Conservation (phyloP, 2,113 vertebrate species). For the Lampris megalopsis region DNA sequence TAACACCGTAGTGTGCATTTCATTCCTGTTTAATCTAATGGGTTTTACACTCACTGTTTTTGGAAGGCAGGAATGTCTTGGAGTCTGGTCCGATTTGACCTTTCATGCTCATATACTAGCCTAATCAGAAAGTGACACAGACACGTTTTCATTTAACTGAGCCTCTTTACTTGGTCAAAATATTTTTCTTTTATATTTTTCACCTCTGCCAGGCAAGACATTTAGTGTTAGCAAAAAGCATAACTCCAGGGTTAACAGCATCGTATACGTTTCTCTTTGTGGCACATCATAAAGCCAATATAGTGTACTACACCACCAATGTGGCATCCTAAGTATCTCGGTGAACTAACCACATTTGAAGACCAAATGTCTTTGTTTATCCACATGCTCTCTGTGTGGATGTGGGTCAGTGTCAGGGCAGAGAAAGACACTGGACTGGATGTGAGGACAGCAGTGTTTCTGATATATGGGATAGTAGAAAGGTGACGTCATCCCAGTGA, state of each 20-base stretch:
- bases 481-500: constrained; percentile 83
- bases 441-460: constrained; percentile 74
- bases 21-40: constrained; percentile 75
- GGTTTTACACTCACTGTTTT: constrained; percentile 75
- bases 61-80: constrained; percentile 70
- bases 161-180: constrained; percentile 54
- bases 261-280: neutral
- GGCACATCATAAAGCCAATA: neutral
- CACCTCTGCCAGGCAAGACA: constrained; percentile 43
- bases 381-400: neutral
- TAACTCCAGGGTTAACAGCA: constrained; percentile 26
- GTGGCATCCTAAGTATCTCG: neutral
- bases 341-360: constrained; percentile 16
- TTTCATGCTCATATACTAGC: constrained; percentile 54
- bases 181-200: constrained; percentile 39
- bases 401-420: constrained; percentile 54
- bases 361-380: neutral
- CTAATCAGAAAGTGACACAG: constrained; percentile 64
- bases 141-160: constrained; percentile 64
- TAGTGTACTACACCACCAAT: neutral
- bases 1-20: constrained; percentile 67
- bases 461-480: constrained; percentile 81
- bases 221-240: constrained; percentile 47
- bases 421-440: constrained; percentile 47
- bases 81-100: constrained; percentile 52